phyloP scores from a whole-genome alignment of 2,113 vertebrate genomes.

The Holacanthus passer region DNA sequence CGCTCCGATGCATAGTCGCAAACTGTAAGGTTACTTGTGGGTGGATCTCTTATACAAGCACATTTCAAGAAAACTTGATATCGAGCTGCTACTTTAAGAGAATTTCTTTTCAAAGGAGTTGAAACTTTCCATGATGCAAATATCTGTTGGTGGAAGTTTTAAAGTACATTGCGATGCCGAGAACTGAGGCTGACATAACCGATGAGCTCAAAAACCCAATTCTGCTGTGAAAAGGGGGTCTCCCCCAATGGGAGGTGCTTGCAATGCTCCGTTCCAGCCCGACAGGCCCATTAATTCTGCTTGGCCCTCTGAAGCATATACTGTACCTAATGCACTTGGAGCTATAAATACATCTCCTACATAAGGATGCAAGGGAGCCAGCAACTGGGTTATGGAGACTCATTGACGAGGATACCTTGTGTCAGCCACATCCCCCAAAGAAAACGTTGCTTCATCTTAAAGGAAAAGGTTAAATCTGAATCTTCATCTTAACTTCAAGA shows the following conservation, averaged over 20 bases:
- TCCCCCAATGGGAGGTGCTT: conserved; percentile 65
- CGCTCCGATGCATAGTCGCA: neutral
- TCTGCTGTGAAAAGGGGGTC: conserved; percentile 64
- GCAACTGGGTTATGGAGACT: conserved; percentile 81
- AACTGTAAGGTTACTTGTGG: conserved; percentile 16
- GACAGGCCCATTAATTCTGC: conserved; percentile 80
- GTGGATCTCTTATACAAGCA: conserved; percentile 13
- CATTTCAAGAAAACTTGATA: neutral
- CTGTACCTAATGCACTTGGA: conserved; percentile 78
- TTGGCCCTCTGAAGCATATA: conserved; percentile 69
- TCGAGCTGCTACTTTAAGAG: neutral
- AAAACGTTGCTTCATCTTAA: conserved; percentile 35
- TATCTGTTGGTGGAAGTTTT: neutral
- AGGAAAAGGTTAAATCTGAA: neutral
- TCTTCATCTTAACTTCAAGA: neutral
- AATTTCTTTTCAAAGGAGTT: neutral
- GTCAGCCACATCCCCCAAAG: conserved; percentile 43
- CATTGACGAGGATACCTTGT: conserved; percentile 63
- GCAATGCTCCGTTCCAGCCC: conserved; percentile 49
- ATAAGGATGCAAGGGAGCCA: conserved; percentile 73
- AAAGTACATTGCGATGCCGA: neutral
- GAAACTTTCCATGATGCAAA: neutral
- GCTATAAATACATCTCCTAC: conserved; percentile 84
- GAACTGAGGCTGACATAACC: conserved; percentile 21
- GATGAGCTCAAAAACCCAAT: conserved; percentile 30